phyloP scores from a whole-genome alignment of 1,140 invertebrate species.

The Atta colombica region DNA sequence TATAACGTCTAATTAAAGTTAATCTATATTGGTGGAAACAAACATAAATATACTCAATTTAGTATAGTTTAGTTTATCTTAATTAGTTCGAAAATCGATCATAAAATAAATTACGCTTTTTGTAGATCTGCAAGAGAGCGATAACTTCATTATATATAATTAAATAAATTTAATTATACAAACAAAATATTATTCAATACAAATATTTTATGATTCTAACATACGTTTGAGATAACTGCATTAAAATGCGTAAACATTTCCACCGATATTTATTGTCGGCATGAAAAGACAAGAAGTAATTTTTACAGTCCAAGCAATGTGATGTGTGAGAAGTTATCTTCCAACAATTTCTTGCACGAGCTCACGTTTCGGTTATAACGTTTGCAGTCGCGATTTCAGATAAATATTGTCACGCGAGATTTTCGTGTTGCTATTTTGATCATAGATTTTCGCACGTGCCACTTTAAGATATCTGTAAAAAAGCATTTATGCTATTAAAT shows the following conservation, averaged over 20 bases:
- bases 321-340: constrained; percentile 52
- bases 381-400: constrained; percentile 50
- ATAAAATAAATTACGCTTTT: neutral
- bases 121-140: neutral
- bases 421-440: constrained; percentile 43
- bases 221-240: neutral
- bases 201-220: constrained; percentile 1
- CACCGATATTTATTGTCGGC: constrained; percentile 31
- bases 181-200: constrained; percentile 13
- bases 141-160: constrained; percentile 11
- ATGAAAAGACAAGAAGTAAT: constrained; percentile 16
- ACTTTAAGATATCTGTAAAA: constrained; percentile 13
- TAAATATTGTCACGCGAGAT: constrained; percentile 63
- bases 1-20: too few relatives aligned
- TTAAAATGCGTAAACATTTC: neutral
- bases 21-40: too few relatives aligned
- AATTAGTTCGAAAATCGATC: neutral
- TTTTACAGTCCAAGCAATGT: constrained; percentile 41
- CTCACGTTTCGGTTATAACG: constrained; percentile 54
- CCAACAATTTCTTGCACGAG: constrained; percentile 45
- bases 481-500: neutral
- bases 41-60: neutral
- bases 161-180: neutral
- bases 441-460: constrained; percentile 37
- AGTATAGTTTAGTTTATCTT: neutral